Percentiles rank a stretch among this genome's conserved stretches.
Evolutionary conservation across 1,140 invertebrate species (phyloP).

Genomic region (Ceratoteleas bidentatus): DNA sequence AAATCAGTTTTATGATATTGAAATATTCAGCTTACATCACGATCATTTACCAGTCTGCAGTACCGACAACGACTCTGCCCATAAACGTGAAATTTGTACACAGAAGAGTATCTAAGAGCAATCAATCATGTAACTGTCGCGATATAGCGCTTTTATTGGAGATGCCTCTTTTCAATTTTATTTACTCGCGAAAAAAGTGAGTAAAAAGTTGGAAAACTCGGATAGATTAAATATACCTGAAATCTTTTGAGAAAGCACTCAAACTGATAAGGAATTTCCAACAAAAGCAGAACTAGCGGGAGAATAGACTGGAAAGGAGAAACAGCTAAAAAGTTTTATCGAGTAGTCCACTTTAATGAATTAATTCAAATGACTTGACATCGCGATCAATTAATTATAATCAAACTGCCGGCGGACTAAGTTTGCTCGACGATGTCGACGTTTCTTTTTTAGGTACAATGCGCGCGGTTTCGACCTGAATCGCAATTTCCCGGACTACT

Average conservation of each 20-base stretch:
- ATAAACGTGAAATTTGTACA: constrained; percentile 39
- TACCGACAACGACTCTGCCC: not conserved
- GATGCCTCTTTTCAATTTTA: constrained; percentile 50
- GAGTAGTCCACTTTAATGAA: constrained; percentile 22
- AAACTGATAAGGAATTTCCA: constrained; percentile 38
- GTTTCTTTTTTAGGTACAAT: constrained; percentile 86
- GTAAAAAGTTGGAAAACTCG: constrained; percentile 32
- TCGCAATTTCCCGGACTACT: constrained; percentile 96
- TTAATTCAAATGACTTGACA: constrained; percentile 16
- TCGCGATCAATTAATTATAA: constrained; percentile 22
- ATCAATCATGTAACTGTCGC: constrained; percentile 48
- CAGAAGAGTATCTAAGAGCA: constrained; percentile 3
- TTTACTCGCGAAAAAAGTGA: constrained; percentile 36
- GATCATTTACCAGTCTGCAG: too few species aligned
- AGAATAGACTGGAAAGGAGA: not conserved
- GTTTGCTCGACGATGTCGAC: not conserved
- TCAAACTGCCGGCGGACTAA: constrained; percentile 4
- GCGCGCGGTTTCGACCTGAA: constrained; percentile 93
- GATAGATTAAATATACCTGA: constrained; percentile 43
- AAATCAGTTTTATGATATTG: too few species aligned
- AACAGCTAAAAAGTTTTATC: constrained; percentile 19
- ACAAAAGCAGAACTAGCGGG: not conserved
- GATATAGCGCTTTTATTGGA: constrained; percentile 32
- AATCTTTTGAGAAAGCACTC: constrained; percentile 52
- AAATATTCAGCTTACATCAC: too few species aligned